phyloP scores from a whole-genome alignment of 2,113 vertebrate genomes.

The Indri indri region DNA sequence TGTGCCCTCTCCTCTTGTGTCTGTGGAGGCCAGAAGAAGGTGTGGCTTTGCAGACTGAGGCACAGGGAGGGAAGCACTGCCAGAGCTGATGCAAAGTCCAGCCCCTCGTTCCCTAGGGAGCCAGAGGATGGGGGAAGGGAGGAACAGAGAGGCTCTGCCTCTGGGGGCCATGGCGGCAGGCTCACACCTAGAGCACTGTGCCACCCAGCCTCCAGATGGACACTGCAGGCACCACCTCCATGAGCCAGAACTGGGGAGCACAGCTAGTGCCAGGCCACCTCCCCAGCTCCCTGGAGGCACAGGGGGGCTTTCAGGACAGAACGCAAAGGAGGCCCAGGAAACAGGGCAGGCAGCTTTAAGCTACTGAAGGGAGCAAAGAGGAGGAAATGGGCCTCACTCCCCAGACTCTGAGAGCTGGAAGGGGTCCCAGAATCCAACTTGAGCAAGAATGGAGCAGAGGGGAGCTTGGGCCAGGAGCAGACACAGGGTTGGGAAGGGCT shows the following conservation, averaged over 20 bases:
- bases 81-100: background rate
- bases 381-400: background rate
- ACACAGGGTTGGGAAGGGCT: background rate
- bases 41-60: background rate
- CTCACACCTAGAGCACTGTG: background rate
- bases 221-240: background rate
- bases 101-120: background rate
- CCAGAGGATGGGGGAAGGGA: background rate
- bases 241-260: background rate
- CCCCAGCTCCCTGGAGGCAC: background rate
- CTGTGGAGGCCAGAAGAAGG: background rate
- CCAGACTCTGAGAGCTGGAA: background rate
- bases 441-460: background rate
- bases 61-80: background rate
- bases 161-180: background rate
- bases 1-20: background rate
- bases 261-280: background rate
- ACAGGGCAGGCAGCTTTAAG: background rate
- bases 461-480: background rate
- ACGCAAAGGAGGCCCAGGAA: constrained; percentile 41
- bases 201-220: constrained; percentile 25
- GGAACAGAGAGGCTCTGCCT: background rate
- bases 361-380: background rate
- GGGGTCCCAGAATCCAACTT: background rate
- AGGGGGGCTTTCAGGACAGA: constrained; percentile 18